Conservation (phyloP, 2,888 invertebrate genomes). For the Euplagia quadripunctaria region DNA sequence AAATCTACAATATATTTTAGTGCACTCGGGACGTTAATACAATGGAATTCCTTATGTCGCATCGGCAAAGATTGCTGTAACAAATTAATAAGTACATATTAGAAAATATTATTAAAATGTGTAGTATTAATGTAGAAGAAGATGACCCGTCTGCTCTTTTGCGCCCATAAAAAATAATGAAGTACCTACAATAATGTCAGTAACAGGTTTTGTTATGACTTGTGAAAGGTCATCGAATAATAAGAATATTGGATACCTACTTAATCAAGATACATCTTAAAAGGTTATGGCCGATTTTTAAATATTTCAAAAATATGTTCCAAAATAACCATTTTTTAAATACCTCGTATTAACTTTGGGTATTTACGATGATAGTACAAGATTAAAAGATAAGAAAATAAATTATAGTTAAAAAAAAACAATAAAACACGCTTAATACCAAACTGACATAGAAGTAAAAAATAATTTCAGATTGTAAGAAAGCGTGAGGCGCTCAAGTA, state of each 20-base stretch:
- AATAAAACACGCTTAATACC: no score
- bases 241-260: neutral
- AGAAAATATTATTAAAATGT: neutral
- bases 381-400: no score
- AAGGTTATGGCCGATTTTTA: neutral
- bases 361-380: no score
- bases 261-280: neutral
- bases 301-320: neutral
- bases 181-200: neutral
- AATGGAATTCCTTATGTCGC: conserved; percentile 92
- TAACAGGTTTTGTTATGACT: neutral
- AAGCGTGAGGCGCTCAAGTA: no score
- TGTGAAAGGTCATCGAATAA: neutral
- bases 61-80: conserved; percentile 92
- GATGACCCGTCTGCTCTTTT: no score
- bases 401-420: no score
- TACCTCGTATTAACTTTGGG: neutral
- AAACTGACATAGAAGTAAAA: no score
- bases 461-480: no score
- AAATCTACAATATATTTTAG: conserved; percentile 93
- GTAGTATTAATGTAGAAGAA: neutral
- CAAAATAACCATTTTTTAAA: neutral
- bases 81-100: conserved; percentile 16
- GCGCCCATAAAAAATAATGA: no score
- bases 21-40: conserved; percentile 90